Evolutionary conservation across 2,888 invertebrate species (phyloP).

Genomic region (Himalopsyche japonica): DNA sequence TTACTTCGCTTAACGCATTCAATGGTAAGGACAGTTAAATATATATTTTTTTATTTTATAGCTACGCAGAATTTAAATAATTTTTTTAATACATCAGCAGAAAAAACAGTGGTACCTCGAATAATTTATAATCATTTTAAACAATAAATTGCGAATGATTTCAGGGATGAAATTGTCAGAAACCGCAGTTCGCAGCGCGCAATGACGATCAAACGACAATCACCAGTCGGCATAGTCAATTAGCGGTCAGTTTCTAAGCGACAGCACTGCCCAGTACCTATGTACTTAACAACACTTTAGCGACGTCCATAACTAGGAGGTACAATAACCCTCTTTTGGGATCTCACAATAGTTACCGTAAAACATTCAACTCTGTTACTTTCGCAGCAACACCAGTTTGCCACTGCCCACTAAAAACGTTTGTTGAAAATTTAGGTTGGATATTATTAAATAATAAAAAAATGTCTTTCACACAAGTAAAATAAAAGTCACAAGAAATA

Average conservation of each 20-base stretch:
- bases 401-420: not conserved
- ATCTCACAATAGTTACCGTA: not conserved
- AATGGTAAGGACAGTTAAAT: no score
- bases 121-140: not conserved
- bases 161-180: not conserved
- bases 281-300: not conserved
- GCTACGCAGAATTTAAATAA: no score
- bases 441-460: no score
- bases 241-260: not conserved
- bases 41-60: no score
- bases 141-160: not conserved
- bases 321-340: not conserved
- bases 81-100: not conserved
- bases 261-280: not conserved
- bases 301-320: not conserved
- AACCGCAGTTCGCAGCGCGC: not conserved
- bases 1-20: no score
- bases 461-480: no score
- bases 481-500: no score
- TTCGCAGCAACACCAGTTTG: no score
- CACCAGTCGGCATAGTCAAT: not conserved
- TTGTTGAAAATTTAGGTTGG: not conserved
- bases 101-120: no score
- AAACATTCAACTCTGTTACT: not conserved
- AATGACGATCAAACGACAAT: not conserved